These are phyloP conservation scores for Mystacides longicornis DNA, from an alignment of 2,888 invertebrate species.

Conservation along the genomic window DNA sequence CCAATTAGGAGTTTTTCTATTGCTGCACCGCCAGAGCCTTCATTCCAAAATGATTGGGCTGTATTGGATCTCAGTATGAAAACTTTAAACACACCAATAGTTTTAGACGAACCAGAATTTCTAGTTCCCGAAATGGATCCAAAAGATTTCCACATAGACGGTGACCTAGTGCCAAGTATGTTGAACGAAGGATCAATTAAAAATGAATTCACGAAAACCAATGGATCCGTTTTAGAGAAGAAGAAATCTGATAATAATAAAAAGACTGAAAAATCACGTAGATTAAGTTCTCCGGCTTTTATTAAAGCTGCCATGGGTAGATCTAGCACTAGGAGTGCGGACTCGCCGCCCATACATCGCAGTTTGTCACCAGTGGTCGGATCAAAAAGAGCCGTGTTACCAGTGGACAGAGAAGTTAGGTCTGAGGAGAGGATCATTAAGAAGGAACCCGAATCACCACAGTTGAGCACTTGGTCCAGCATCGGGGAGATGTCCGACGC, in stretches of 20 bases:
- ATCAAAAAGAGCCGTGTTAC: neutral
- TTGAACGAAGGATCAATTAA: slow-evolving; percentile 27
- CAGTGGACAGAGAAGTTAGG: slow-evolving; percentile 6
- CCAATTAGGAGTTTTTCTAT: slow-evolving; percentile 25
- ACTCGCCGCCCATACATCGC: neutral
- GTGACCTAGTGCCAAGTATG: slow-evolving; percentile 12
- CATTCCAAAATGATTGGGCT: slow-evolving; percentile 32
- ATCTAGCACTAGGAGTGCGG: slow-evolving; percentile 38
- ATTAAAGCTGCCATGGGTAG: slow-evolving; percentile 49
- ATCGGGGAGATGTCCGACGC: slow-evolving; percentile 39
- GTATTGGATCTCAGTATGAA: slow-evolving; percentile 38
- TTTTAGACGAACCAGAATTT: slow-evolving; percentile 51
- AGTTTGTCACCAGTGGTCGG: slow-evolving; percentile 9
- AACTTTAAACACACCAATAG: slow-evolving; percentile 45
- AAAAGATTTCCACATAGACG: slow-evolving; percentile 36
- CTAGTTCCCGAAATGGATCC: slow-evolving; percentile 45
- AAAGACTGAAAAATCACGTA: slow-evolving; percentile 46
- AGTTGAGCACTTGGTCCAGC: slow-evolving; percentile 46
- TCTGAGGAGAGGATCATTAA: slow-evolving; percentile 13
- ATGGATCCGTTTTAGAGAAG: slow-evolving; percentile 40
- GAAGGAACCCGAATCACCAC: slow-evolving; percentile 40
- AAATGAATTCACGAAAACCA: slow-evolving; percentile 39
- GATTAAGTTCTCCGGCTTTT: slow-evolving; percentile 54
- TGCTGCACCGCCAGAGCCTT: slow-evolving; percentile 15
- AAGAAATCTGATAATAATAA: slow-evolving; percentile 37